A percentile compares a stretch with the other conserved stretches of the same genome.
These are phyloP conservation scores for Sebastes paucispinis DNA, from an alignment of 2,797 vertebrate species.

Conservation along the genomic window DNA sequence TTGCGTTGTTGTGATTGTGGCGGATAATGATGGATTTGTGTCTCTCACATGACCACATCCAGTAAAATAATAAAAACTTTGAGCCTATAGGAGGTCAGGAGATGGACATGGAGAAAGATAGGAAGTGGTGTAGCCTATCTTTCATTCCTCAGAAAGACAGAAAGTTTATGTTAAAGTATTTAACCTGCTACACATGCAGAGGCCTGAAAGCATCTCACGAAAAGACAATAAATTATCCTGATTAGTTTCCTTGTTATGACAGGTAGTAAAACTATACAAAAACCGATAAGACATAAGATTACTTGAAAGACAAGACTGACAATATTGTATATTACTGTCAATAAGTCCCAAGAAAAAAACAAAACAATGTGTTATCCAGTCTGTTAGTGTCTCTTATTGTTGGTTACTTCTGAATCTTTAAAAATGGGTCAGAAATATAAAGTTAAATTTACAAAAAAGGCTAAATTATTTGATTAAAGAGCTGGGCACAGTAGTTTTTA, in stretches of 20 bases:
- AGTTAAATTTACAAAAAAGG: neutral
- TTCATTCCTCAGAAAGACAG: constrained; percentile 1
- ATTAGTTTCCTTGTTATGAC: constrained; percentile 16
- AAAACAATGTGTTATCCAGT: neutral
- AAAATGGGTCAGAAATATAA: neutral
- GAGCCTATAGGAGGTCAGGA: neutral
- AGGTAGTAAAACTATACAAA: constrained; percentile 23
- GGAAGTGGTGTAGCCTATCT: neutral
- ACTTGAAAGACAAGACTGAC: neutral
- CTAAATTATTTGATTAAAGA: neutral
- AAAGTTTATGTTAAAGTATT: constrained; percentile 32
- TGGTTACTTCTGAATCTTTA: neutral
- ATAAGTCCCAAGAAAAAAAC: neutral
- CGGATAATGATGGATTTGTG: constrained; percentile 13
- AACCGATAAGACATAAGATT: neutral
- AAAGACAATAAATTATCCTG: constrained; percentile 13
- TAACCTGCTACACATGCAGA: constrained; percentile 21
- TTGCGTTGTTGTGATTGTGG: constrained; percentile 11
- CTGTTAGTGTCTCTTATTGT: neutral
- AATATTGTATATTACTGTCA: neutral
- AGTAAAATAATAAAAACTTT: constrained; percentile 15
- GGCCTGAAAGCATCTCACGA: constrained; percentile 5
- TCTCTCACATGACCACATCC: constrained; percentile 7
- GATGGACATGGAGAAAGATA: neutral
- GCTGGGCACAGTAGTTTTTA: too few species aligned